These are phyloP conservation scores for Paelopatides confundens DNA, from an alignment of 53 echinoderm and acorn worm genomes.

Conservation along the genomic window DNA sequence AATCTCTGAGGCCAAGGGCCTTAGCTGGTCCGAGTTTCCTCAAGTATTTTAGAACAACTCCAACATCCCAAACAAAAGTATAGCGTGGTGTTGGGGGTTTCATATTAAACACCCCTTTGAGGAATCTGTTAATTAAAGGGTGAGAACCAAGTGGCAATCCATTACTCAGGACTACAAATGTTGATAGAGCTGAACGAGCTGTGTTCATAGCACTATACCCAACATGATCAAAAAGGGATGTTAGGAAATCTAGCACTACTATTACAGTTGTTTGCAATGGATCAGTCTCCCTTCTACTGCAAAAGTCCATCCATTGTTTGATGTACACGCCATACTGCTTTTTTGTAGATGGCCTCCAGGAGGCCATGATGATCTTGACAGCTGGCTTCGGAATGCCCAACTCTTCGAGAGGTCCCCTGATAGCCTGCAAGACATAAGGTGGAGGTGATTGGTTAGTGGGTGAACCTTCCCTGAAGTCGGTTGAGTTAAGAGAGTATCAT, in stretches of 20 bases:
- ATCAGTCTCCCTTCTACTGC: not conserved
- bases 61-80: constrained; percentile 51
- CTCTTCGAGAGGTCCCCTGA: constrained; percentile 56
- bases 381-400: not conserved
- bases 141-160: not conserved
- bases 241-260: too few relatives aligned
- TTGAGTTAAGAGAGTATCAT: not conserved
- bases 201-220: too few relatives aligned
- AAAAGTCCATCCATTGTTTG: constrained; percentile 60
- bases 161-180: too few relatives aligned
- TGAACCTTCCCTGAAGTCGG: constrained; percentile 31
- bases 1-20: not conserved
- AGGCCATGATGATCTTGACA: constrained; percentile 47
- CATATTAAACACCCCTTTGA: constrained; percentile 41
- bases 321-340: constrained; percentile 69
- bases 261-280: too few relatives aligned
- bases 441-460: constrained; percentile 46
- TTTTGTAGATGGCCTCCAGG: constrained; percentile 64
- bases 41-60: constrained; percentile 32
- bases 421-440: constrained; percentile 55
- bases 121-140: constrained; percentile 42
- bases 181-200: too few relatives aligned
- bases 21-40: not conserved
- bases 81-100: constrained; percentile 44
- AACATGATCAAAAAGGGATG: too few relatives aligned